Percentiles rank a stretch among this genome's conserved stretches.
Conservation (phyloP, 2,888 invertebrate species). For the Chamaedrilus cognettii region DNA sequence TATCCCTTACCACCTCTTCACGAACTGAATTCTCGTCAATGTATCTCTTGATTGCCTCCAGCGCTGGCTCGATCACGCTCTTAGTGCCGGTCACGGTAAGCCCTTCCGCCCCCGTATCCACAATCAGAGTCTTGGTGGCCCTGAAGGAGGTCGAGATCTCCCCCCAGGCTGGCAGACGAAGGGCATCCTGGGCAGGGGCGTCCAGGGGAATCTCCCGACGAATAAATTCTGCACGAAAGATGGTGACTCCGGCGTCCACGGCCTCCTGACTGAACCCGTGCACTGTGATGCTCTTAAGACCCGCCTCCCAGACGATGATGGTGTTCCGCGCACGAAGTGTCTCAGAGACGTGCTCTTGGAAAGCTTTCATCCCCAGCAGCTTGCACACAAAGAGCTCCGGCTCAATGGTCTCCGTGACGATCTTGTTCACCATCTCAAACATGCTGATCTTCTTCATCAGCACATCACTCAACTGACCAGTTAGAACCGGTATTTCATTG, state of each 20-base stretch:
- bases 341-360: slow-evolving; percentile 1
- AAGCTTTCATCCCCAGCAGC: neutral
- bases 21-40: slow-evolving; percentile 14
- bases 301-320: neutral
- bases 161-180: slow-evolving; percentile 6
- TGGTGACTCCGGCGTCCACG: neutral
- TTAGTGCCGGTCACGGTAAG: neutral
- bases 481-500: neutral
- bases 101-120: neutral
- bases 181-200: neutral
- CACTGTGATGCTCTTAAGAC: slow-evolving; percentile 7
- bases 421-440: neutral
- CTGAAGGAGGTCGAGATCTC: neutral
- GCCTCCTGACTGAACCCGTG: neutral
- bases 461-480: slow-evolving; percentile 13
- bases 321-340: neutral
- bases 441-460: slow-evolving; percentile 6
- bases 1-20: slow-evolving; percentile 11
- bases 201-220: neutral
- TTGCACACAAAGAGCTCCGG: neutral
- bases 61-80: neutral
- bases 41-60: slow-evolving; percentile 12
- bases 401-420: neutral
- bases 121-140: neutral
- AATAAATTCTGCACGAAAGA: slow-evolving; percentile 7